These are phyloP conservation scores for Ailuropoda melanoleuca DNA, from an alignment of 2,113 vertebrate species.

Conservation along the genomic window DNA sequence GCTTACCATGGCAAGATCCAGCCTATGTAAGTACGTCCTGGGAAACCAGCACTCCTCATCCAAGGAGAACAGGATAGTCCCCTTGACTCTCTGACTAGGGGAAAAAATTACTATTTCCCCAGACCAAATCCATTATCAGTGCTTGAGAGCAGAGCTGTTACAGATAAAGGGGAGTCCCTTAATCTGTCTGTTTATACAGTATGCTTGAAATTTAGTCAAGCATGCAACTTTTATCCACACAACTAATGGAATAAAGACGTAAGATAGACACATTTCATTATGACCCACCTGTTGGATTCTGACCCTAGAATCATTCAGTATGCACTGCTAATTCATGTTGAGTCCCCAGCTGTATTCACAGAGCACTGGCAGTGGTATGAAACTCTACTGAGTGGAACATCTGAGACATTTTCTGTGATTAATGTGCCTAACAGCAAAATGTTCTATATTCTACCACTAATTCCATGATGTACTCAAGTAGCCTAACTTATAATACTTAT, in stretches of 20 bases:
- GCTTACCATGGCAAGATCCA: not conserved
- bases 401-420: not conserved
- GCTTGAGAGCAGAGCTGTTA: not conserved
- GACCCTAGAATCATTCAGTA: not conserved
- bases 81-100: not conserved
- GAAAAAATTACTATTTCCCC: not conserved
- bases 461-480: not conserved
- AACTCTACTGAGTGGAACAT: not conserved
- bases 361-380: not conserved
- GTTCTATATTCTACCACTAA: not conserved
- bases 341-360: not conserved
- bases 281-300: not conserved
- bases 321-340: not conserved
- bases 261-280: not conserved
- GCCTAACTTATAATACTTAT: slow-evolving; percentile 13
- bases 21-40: not conserved
- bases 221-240: not conserved
- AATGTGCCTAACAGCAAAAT: not conserved
- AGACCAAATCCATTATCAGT: not conserved
- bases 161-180: not conserved
- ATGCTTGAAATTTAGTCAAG: not conserved
- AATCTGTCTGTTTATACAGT: not conserved
- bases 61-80: not conserved
- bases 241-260: not conserved
- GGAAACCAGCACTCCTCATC: too few species aligned